Base-by-base conservation (phyloP, 2,888 invertebrate genomes). In the Bedellia somnulentella region DNA sequence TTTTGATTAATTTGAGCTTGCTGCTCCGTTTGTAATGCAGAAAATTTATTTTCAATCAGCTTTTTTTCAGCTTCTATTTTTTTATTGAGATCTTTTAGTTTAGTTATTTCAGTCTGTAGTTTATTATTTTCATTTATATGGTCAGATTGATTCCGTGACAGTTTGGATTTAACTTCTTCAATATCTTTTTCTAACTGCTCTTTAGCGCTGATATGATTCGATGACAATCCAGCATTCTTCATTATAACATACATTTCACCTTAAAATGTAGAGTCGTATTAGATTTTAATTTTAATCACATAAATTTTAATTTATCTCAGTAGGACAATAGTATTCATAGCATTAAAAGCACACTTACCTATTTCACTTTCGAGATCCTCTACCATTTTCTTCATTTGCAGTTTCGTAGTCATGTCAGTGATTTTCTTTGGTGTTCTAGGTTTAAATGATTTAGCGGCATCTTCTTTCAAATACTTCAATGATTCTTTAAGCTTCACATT, bases 341-440 rank as follows among this genome's bases (percentile, higher is more conserved):
- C n/a, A n/a, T n/a, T n/a, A n/a, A n/a, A n/a, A n/a, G 31, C 28
- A 17, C 24, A 33, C 34, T 53, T 62, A 83, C 86, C 84, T 40
- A 93, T 86, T 78, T 95, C 93, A 49, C 82, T 87, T 62, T 93
- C 93, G 42, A 93, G 71, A 39, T 94, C 93, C 34, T 88, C 86
- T 2, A 93, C 85, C 85, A 91, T 89, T 46, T 83, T 89, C 44
- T 86, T 89, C 46, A 92, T 63, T 57, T 86, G 85, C 27, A 85
- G 52, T 60, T 86, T 87, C 2, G 86, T 82, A 15, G 84, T 85
- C 29, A 82, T 61, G 46, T 89, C 89, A 5, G 85, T 85, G 5
- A 85, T 78, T 46, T 85, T 86, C 49, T 88, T 88, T 3, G 86
- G 81, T n/a, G 80, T 80, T 42, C 88, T 78, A 14, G 82, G 80